phyloP scores from a whole-genome alignment of 1,140 invertebrate species.

The Monochamus saltuarius region DNA sequence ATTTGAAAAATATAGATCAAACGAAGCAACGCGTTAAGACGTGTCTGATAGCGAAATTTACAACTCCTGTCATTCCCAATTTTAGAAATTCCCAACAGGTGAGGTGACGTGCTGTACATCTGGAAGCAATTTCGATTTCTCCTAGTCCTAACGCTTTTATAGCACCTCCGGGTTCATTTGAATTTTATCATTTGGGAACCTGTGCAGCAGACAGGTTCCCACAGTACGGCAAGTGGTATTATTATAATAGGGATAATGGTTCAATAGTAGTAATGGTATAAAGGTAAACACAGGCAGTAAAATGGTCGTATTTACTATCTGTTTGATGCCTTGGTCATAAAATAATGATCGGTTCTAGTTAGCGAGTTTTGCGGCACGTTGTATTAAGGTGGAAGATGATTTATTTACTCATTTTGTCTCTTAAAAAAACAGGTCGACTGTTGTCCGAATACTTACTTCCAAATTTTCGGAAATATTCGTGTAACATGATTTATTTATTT shows the following conservation, averaged over 20 bases:
- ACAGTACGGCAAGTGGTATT: slow-evolving; percentile 5
- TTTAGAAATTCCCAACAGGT: not conserved
- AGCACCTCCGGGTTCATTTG: not conserved
- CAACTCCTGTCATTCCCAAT: not conserved
- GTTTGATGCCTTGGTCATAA: not conserved
- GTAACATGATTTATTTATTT: too few species aligned
- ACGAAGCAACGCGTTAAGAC: too few species aligned
- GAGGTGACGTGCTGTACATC: not conserved
- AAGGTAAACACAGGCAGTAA: slow-evolving; percentile 2
- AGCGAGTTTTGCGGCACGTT: too few species aligned
- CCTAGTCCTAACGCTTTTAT: not conserved
- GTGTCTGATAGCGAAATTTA: too few species aligned
- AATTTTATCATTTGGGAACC: slow-evolving; percentile 7
- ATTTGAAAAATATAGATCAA: too few species aligned
- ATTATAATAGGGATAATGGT: not conserved
- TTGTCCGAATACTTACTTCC: too few species aligned
- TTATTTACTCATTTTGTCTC: too few species aligned
- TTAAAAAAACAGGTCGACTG: too few species aligned
- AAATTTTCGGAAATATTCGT: too few species aligned
- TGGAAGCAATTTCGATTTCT: not conserved
- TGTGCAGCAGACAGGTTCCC: not conserved
- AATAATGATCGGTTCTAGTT: not conserved
- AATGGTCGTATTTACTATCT: not conserved
- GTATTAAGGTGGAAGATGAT: too few species aligned
- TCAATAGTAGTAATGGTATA: not conserved